A percentile compares a stretch with the other conserved stretches of the same genome.
Conservation (phyloP, 2,113 vertebrate species). For the Leuciscus idus region DNA sequence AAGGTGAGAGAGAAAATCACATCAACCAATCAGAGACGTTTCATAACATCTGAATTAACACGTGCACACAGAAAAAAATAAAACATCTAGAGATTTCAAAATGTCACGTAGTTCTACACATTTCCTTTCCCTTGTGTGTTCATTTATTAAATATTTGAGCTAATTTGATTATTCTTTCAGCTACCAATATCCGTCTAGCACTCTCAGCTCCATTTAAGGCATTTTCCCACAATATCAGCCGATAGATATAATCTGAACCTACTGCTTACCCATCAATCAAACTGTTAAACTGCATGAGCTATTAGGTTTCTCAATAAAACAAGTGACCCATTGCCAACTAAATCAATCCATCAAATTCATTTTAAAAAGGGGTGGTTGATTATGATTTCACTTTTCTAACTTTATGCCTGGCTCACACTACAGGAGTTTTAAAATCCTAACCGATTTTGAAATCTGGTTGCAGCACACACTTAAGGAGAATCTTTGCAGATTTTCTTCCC, state of each 20-base stretch:
- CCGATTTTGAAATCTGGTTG: too few species aligned
- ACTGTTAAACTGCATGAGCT: not conserved
- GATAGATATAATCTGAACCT: not conserved
- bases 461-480: too few species aligned
- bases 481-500: too few species aligned
- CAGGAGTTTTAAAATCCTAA: too few species aligned
- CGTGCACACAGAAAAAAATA: not conserved
- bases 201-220: constrained; percentile 12
- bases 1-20: constrained; percentile 62
- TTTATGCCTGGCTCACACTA: too few species aligned
- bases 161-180: not conserved
- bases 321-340: not conserved
- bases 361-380: not conserved
- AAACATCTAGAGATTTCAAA: not conserved
- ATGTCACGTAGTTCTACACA: not conserved
- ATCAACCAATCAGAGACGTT: not conserved
- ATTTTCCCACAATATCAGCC: not conserved
- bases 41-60: too few species aligned
- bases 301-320: not conserved
- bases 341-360: not conserved
- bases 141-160: not conserved
- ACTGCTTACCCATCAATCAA: not conserved
- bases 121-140: too few species aligned
- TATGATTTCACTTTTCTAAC: too few species aligned
- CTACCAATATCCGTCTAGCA: not conserved